Percentiles rank a stretch among this genome's conserved stretches.
These are phyloP conservation scores for Amphipoea lucens DNA, from an alignment of 2,888 invertebrate species.

Conservation along the genomic window DNA sequence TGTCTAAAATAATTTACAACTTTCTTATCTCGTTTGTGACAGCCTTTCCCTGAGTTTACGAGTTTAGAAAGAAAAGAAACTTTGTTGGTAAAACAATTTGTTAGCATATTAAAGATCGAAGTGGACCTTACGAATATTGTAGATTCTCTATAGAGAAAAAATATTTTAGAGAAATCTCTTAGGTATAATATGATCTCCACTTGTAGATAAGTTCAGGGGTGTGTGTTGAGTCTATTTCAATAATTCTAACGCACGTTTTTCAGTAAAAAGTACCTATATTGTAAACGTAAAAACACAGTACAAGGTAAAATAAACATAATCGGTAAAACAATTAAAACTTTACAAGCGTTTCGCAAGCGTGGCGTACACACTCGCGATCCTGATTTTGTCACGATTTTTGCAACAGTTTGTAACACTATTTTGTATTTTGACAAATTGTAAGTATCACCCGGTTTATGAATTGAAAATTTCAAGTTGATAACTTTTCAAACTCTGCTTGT, in stretches of 20 bases:
- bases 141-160: neutral
- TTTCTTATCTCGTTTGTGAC: constrained; percentile 41
- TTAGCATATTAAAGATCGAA: constrained; percentile 26
- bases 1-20: constrained; percentile 53
- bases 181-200: neutral
- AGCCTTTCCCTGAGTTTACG: constrained; percentile 47
- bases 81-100: constrained; percentile 31
- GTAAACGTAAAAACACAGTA: too few species aligned
- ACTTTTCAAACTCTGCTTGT: neutral
- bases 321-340: neutral
- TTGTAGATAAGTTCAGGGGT: neutral
- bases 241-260: neutral
- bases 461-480: too few species aligned
- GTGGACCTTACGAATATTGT: neutral
- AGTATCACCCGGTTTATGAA: neutral
- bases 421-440: neutral
- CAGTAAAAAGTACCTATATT: neutral
- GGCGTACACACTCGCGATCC: too few species aligned
- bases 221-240: neutral
- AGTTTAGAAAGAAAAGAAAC: constrained; percentile 38
- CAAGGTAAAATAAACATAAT: neutral
- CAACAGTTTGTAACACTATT: neutral
- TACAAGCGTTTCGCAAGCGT: too few species aligned
- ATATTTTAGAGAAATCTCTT: neutral
- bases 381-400: neutral